Conservation (phyloP, 2,888 invertebrate genomes). For the Tolmerus cingulatus region DNA sequence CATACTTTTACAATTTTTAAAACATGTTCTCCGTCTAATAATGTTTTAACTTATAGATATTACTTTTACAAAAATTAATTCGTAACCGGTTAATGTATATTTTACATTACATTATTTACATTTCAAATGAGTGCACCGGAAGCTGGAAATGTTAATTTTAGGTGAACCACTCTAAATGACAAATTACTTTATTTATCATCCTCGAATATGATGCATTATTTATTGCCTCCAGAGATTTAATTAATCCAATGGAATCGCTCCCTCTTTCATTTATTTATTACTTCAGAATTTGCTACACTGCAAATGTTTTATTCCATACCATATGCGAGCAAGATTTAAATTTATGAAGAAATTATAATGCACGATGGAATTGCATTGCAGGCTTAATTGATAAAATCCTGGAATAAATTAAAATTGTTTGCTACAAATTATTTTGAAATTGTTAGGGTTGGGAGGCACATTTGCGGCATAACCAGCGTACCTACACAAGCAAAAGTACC, state of each 20-base stretch:
- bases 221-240: background rate
- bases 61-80: background rate
- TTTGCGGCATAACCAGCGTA: background rate
- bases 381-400: conserved; percentile 15
- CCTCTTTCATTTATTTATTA: conserved; percentile 7
- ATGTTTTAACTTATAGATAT: background rate
- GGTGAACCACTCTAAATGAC: background rate
- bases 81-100: background rate
- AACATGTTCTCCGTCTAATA: background rate
- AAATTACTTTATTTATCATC: conserved; percentile 5
- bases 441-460: background rate
- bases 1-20: background rate
- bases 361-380: background rate
- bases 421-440: background rate
- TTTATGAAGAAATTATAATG: conserved; percentile 29
- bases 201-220: background rate
- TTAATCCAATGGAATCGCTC: background rate
- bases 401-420: conserved; percentile 18
- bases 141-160: background rate
- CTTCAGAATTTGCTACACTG: background rate
- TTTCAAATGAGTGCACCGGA: background rate
- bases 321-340: background rate
- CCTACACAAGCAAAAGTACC: background rate
- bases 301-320: background rate
- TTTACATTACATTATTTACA: background rate